Evolutionary conservation across 2,888 invertebrate genomes (phyloP).

Genomic region (Tricholauxania praeusta): DNA sequence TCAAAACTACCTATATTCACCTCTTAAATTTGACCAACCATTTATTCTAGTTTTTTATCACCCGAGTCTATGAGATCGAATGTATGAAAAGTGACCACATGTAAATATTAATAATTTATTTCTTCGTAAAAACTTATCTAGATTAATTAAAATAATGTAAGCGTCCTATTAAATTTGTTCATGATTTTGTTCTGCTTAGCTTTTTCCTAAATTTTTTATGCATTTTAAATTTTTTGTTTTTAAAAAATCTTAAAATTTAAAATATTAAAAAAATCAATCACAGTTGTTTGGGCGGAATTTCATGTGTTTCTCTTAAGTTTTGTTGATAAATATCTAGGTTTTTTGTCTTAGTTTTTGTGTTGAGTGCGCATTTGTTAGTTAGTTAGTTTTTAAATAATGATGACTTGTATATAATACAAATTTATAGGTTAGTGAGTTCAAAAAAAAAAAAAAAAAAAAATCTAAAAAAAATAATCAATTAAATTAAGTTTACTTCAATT

Average conservation of each 20-base stretch:
- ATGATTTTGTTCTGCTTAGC: slow-evolving; percentile 13
- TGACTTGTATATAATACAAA: slow-evolving; percentile 52
- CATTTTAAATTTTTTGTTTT: slow-evolving; percentile 30
- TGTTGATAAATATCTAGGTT: slow-evolving; percentile 2
- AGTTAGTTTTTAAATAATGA: slow-evolving; percentile 33
- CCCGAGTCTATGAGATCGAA: too few species aligned
- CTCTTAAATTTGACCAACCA: too few species aligned
- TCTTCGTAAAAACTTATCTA: too few species aligned
- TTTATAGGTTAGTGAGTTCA: slow-evolving; percentile 34
- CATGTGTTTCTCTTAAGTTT: slow-evolving; percentile 42
- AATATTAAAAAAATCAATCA: slow-evolving; percentile 60
- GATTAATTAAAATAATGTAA: slow-evolving; percentile 1
- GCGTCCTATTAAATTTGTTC: slow-evolving; percentile 4
- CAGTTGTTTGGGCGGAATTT: slow-evolving; percentile 67
- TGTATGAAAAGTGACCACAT: too few species aligned
- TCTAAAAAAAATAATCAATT: slow-evolving; percentile 25
- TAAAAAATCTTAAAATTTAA: slow-evolving; percentile 47
- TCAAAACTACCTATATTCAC: too few species aligned
- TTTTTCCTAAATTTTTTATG: neutral
- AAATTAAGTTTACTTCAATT: slow-evolving; percentile 49
- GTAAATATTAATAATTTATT: too few species aligned
- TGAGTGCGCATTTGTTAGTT: slow-evolving; percentile 31
- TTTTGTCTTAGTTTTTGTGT: slow-evolving; percentile 4
- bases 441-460: slow-evolving; percentile 38
- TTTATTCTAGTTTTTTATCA: too few species aligned